Evolutionary conservation across 1,140 invertebrate genomes (phyloP), one percentile per base, ranked within the genome.

Genomic region (Nephotettix cincticeps): DNA sequence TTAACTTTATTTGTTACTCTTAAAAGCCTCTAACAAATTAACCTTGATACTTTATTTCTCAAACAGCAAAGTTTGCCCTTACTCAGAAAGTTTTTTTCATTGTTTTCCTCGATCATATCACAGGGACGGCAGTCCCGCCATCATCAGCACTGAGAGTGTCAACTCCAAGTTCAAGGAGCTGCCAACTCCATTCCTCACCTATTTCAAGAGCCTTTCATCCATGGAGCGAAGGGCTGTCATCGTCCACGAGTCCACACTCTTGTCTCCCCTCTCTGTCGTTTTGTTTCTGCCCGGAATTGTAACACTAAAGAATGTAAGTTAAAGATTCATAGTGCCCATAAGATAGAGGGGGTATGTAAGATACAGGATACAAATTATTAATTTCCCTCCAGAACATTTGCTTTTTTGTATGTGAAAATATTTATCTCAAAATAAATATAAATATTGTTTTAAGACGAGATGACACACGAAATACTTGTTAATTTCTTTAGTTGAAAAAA

Each of bases 111-210:
- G n/a, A n/a, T n/a, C n/a, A n/a, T n/a, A n/a, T 77, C 77, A 69
- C 72, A 88, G 87, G 47, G 76, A 79, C 72, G 79, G 82, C 3
- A 76, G 80, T 1, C 77, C 78, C 27, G 84, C 82, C 2, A 79
- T 83, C 67, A 78, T 88, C 1, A 79, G 80, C 11, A 75, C 82
- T 25, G 85, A 87, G 54, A 86, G 85, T 77, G 83, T 88, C 0
- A 88, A 89, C 79, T 80, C 85, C 67, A 81, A 81, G 14, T 77
- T 82, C 63, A 79, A 74, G 23, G 74, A 78, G 58, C 80, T 78
- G 43, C 76, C 81, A 40, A 78, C 78, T 77, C 68, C 79, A 29
- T 77, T 77, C 80, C 36, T 82, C 75, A 76, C 81, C 71, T 78
- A 86, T 80, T 80, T 84, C 73, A 71, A 81, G 76, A 72, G 83